Base-by-base conservation (phyloP, 2,888 invertebrate species). In the Coremacera marginata region DNA sequence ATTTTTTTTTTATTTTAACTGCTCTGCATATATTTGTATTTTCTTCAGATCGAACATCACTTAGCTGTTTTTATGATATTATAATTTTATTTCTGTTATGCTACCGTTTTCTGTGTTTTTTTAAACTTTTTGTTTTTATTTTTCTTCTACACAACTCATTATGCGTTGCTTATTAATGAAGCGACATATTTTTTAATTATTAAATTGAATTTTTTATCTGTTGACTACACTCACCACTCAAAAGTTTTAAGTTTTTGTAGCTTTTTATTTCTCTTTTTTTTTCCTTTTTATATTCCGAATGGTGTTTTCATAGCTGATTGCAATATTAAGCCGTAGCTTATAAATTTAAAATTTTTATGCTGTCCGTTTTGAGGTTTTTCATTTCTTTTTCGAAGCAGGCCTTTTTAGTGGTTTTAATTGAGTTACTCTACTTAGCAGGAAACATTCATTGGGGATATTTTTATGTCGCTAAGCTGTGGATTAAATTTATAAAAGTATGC, bases 31-130 rank as follows among this genome's bases (percentile, higher is more conserved):
- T 11, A 44, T 44, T 44, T 44, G 14, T 44, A 44, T 44, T n/a
- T n/a, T n/a, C n/a, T n/a, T n/a, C n/a, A n/a, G 11, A 44, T 14
- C 11, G 11, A 11, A 44, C 2, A 14, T 44, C 3, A 3, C 22
- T 49, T 31, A 70, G 16, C 49, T 68, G 55, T 51, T 65, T 62
- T 73, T n/a, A n/a, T n/a, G n/a, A n/a, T n/a, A 37, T 73, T 16
- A 19, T 52, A 67, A 49, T 71, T 72, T 60, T 51, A 70, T 70
- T 70, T 62, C 34, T 37, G 44, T 22, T 75, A 52, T 67, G 44
- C 44, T 44, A 44, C 44, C 14, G 44, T 44, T 44, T n/a, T 44
- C 44, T 44, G 1, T 11, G 44, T 44, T 44, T 44, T 44, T 44
- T 7, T 14, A 44, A 44, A 11, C 44, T 44, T 11, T 44, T 44